Percentiles rank a stretch among this genome's conserved stretches.
These are phyloP conservation scores for Melanotaenia duboulayi DNA, from an alignment of 2,113 vertebrate genomes.

Conservation along the genomic window DNA sequence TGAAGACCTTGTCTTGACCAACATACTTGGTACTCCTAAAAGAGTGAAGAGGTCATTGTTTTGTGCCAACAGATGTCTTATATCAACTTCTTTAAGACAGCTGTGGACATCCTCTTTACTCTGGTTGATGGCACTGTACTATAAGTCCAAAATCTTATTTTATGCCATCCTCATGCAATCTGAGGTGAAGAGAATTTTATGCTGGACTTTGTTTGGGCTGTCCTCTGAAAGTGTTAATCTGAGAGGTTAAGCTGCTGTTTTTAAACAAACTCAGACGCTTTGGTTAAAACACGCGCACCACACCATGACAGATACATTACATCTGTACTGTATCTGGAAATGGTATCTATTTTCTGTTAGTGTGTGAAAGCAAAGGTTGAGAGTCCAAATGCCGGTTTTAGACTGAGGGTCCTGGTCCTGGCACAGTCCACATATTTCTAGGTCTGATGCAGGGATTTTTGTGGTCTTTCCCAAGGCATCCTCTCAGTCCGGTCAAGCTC, in stretches of 20 bases:
- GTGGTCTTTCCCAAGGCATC: constrained; percentile 84
- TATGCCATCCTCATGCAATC: neutral
- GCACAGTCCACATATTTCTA: neutral
- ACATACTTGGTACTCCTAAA: neutral
- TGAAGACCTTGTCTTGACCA: constrained; percentile 55
- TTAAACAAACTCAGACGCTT: constrained; percentile 57
- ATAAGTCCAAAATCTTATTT: constrained; percentile 23
- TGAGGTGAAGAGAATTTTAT: neutral
- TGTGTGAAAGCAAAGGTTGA: neutral
- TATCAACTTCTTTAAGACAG: constrained; percentile 12
- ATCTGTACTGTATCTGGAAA: neutral
- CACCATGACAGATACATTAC: neutral
- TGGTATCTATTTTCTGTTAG: neutral
- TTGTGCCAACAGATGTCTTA: constrained; percentile 31
- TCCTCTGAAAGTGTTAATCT: constrained; percentile 56
- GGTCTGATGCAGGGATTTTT: neutral
- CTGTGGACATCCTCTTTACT: neutral
- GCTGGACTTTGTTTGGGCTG: constrained; percentile 18
- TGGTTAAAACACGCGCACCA: constrained; percentile 25
- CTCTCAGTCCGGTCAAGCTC: constrained; percentile 88
- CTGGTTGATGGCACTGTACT: neutral
- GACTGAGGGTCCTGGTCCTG: neutral
- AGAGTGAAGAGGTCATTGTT: neutral
- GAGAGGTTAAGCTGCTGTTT: constrained; percentile 62
- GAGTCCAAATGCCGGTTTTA: neutral